phyloP scores from a whole-genome alignment of 2,797 vertebrate species.

The Harpagifer antarcticus region DNA sequence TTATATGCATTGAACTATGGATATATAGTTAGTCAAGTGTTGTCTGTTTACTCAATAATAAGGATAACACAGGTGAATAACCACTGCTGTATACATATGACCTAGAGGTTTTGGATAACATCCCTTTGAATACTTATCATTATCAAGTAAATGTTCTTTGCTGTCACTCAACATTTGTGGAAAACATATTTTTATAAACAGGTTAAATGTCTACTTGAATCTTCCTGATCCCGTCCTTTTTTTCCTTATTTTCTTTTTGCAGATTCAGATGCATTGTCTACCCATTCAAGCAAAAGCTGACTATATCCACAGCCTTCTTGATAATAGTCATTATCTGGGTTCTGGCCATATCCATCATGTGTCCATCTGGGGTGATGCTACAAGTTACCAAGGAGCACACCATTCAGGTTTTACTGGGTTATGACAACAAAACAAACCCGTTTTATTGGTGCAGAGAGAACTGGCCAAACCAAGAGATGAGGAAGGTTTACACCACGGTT shows the following conservation, averaged over 20 bases:
- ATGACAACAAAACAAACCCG: slow-evolving; percentile 84
- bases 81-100: too few relatives aligned
- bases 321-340: slow-evolving; percentile 90
- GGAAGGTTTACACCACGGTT: slow-evolving; percentile 92
- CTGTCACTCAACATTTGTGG: not conserved
- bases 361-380: slow-evolving; percentile 92
- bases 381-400: slow-evolving; percentile 89
- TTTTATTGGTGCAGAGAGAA: slow-evolving; percentile 93
- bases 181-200: not conserved
- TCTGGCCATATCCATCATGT: slow-evolving; percentile 91
- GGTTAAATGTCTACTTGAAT: not conserved
- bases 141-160: not conserved
- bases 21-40: too few relatives aligned
- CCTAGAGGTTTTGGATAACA: not conserved
- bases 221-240: not conserved
- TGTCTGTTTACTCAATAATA: too few relatives aligned
- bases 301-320: slow-evolving; percentile 83
- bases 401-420: slow-evolving; percentile 85
- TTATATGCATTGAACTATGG: too few relatives aligned
- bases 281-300: slow-evolving; percentile 93
- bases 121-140: too few relatives aligned
- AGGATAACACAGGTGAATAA: too few relatives aligned
- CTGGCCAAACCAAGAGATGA: slow-evolving; percentile 92
- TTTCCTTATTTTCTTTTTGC: slow-evolving; percentile 35
- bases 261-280: slow-evolving; percentile 93